Evolutionary conservation across 1,140 invertebrate genomes (phyloP), one percentile per base, ranked within the genome.

Genomic region (Drosophila gunungcola): DNA sequence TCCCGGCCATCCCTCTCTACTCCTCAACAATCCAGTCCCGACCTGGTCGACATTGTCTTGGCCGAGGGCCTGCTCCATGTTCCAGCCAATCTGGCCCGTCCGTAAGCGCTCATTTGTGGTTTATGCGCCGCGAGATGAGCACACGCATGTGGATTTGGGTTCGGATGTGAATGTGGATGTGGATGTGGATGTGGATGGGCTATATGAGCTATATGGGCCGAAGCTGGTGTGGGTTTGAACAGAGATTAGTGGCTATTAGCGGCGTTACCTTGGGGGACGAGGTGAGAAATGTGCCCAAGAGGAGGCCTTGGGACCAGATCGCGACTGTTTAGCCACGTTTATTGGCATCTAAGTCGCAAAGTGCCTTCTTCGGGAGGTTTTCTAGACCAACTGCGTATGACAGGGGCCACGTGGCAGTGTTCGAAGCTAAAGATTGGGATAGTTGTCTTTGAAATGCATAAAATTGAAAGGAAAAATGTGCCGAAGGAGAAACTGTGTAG

Each of bases 211-310:
- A 67, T 60, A 76, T 61, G 36, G 65, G 61, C 61, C 56, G 55
- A 21, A 36, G 43, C 21, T 67, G 58, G 42, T 63, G 56, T 46
- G 55, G 67, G 78, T 86, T 86, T 82, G 74, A 56, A 64, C 82
- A 78, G 29, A 78, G 78, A 85, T 88, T 85, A 86, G 74, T 82
- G 60, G 73, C 68, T 85, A 78, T 78, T 78, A 78, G 73, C 63
- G 39, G 57, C 41, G 41, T 81, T 45, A 75, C 81, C 82, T 85
- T 85, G 80, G 51, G 16, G 63, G 64, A 76, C 48, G 48, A 69
- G 81, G 60, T 75, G 69, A 55, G 80, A 73, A 69, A 75, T 73
- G 68, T 57, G 58, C 57, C 63, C 41, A 43, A 60, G 51, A 52
- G 38, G 7, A 39, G 75, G 57, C 80, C 80, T 85, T 63, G 73